Evolutionary conservation across 2,113 vertebrate genomes (phyloP).

Genomic region (Caracal caracal): DNA sequence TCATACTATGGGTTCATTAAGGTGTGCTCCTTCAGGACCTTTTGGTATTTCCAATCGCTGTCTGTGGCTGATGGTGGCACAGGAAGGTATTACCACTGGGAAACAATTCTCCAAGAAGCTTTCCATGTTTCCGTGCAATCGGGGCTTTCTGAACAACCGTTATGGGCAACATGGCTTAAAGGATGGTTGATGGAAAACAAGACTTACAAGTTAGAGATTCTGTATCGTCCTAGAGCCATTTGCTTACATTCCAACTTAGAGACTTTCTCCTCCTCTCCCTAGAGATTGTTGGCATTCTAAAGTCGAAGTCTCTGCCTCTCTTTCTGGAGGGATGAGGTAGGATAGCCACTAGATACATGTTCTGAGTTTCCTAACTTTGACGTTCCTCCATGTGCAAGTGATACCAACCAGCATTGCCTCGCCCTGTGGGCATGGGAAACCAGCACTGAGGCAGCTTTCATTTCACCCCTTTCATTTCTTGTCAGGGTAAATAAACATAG

Average conservation of each 20-base stretch:
- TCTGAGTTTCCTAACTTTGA: not conserved
- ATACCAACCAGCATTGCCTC: not conserved
- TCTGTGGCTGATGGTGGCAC: not conserved
- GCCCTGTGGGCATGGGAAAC: too few species aligned
- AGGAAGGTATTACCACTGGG: not conserved
- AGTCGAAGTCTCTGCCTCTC: too few species aligned
- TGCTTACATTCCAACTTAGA: not conserved
- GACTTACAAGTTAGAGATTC: not conserved
- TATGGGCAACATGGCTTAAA: not conserved
- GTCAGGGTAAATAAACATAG: not conserved
- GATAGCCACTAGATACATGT: not conserved
- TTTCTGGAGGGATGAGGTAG: not conserved
- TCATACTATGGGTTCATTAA: too few species aligned
- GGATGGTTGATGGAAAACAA: not conserved
- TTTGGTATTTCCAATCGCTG: not conserved
- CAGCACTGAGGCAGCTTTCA: not conserved
- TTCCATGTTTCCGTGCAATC: not conserved
- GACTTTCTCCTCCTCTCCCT: not conserved
- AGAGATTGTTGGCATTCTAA: not conserved
- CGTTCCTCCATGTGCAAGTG: not conserved
- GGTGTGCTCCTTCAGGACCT: not conserved
- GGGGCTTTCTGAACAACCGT: not conserved
- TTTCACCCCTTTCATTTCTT: not conserved
- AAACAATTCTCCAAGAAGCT: not conserved
- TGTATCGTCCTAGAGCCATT: not conserved